Evolutionary conservation across 1,140 invertebrate genomes (phyloP).

Genomic region (Hyposmocoma kahamanoa): DNA sequence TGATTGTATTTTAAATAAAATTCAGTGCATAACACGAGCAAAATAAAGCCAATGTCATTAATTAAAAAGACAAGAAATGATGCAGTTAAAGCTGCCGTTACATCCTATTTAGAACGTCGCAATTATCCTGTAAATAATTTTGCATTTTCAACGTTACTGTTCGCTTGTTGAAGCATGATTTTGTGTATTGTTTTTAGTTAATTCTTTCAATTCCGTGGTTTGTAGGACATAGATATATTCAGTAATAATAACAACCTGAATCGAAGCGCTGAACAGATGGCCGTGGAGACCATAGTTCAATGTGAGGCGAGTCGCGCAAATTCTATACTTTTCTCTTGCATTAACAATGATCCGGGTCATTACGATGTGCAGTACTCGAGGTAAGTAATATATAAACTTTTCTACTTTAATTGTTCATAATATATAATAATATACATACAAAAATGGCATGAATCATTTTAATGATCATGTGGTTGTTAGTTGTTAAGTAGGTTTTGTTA

Average conservation of each 20-base stretch:
- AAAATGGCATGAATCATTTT: no score
- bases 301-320: constrained; percentile 68
- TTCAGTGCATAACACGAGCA: background rate
- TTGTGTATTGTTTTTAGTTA: background rate
- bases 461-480: no score
- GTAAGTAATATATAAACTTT: constrained; percentile 29
- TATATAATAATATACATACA: no score
- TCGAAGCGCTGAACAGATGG: constrained; percentile 71
- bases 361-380: constrained; percentile 75
- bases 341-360: constrained; percentile 75
- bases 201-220: constrained; percentile 14
- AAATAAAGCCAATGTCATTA: constrained; percentile 33
- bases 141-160: background rate
- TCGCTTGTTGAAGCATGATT: background rate
- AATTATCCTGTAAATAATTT: constrained; percentile 64
- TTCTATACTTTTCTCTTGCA: constrained; percentile 71
- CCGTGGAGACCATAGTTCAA: constrained; percentile 66
- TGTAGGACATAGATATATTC: constrained; percentile 64
- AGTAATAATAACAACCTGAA: constrained; percentile 49
- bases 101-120: constrained; percentile 69
- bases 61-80: constrained; percentile 70
- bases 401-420: no score
- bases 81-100: constrained; percentile 68
- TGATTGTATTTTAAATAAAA: no score
- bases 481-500: no score